phyloP scores from a whole-genome alignment of 2,888 invertebrate genomes.

The Rhingia campestris region DNA sequence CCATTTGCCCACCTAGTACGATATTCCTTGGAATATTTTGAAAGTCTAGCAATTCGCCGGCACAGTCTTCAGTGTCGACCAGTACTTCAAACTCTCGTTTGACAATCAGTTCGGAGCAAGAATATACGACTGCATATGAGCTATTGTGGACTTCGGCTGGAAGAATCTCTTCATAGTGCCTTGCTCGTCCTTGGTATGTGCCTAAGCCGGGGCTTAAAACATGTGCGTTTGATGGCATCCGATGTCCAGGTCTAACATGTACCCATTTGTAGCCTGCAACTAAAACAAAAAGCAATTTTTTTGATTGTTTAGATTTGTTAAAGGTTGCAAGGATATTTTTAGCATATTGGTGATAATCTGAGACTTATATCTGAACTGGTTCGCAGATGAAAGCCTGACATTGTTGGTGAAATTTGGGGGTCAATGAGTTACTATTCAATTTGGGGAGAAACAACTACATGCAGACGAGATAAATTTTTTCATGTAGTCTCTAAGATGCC shows the following conservation, averaged over 20 bases:
- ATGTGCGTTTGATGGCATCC: neutral
- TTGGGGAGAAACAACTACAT: too few relatives aligned
- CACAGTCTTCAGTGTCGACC: neutral
- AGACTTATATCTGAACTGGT: too few relatives aligned
- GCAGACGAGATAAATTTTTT: too few relatives aligned
- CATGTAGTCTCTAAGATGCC: too few relatives aligned
- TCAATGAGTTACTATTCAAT: too few relatives aligned
- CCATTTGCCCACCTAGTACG: neutral
- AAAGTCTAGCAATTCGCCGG: neutral
- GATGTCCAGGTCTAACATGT: neutral
- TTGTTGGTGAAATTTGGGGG: too few relatives aligned
- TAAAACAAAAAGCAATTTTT: neutral
- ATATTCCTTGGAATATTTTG: neutral
- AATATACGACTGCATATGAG: neutral
- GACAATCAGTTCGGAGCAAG: neutral
- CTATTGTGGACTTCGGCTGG: conserved; percentile 19
- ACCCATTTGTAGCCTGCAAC: conserved; percentile 25
- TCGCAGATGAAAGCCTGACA: too few relatives aligned
- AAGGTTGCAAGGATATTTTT: too few relatives aligned
- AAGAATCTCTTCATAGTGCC: conserved; percentile 18
- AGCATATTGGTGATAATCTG: too few relatives aligned
- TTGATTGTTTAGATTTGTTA: too few relatives aligned
- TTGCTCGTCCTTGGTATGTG: conserved; percentile 15
- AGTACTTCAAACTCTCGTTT: conserved; percentile 23
- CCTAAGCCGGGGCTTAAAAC: neutral